Evolutionary conservation across 2,888 invertebrate species (phyloP), one percentile per base, ranked within the genome.

Genomic region (Limnephilus lunatus): DNA sequence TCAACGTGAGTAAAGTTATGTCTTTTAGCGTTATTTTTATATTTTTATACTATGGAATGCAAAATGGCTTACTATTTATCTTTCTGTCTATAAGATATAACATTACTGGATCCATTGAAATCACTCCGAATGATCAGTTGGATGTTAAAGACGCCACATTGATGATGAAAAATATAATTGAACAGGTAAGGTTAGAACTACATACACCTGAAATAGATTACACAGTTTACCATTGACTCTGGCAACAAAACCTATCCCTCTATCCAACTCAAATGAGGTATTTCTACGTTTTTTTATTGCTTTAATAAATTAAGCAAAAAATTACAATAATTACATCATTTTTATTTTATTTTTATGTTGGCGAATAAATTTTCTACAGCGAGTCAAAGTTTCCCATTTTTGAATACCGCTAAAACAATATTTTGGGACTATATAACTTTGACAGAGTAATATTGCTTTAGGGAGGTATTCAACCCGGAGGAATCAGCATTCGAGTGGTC

Each of bases 381-480:
- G n/a, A n/a, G n/a, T n/a, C n/a, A n/a, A n/a, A n/a, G n/a, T n/a
- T n/a, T n/a, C n/a, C n/a, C n/a, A n/a, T n/a, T n/a, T n/a, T n/a
- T n/a, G n/a, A n/a, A n/a, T n/a, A n/a, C n/a, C n/a, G n/a, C n/a
- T n/a, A n/a, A n/a, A n/a, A n/a, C n/a, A n/a, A n/a, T n/a, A n/a
- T n/a, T n/a, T n/a, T n/a, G n/a, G n/a, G n/a, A n/a, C n/a, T n/a
- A n/a, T n/a, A 68, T 68, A 1, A 68, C 2, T 31, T 31, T 32
- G 31, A 32, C 1, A 82, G 32, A 32, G 31, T 81, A 90, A 32
- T 91, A 82, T 82, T 53, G 31, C 68, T 82, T 53, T 30, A 97
- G 95, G 97, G 97, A 15, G 95, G 97, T 0, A 93, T 96, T 32
- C 96, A 96, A 1, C 96, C 97, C 2, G 97, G 97, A 80, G 97